These are phyloP conservation scores for Tinea trinotella DNA, from an alignment of 2,888 invertebrate species.

Conservation along the genomic window DNA sequence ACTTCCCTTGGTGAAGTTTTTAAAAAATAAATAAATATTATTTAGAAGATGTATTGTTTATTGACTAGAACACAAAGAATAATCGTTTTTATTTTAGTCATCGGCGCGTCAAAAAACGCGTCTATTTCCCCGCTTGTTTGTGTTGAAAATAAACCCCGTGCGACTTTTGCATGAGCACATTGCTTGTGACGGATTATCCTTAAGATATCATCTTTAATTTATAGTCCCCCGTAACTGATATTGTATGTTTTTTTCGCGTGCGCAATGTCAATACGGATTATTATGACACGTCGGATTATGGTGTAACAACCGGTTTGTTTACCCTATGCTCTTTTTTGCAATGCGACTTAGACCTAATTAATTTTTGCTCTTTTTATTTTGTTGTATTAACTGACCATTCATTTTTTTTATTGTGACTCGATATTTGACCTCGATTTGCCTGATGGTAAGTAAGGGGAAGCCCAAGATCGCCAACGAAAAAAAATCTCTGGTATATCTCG, in stretches of 20 bases:
- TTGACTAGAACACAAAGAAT: not conserved
- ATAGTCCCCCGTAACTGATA: slow-evolving; percentile 17
- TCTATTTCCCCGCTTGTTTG: slow-evolving; percentile 35
- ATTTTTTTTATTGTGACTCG: no score
- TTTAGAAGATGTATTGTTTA: no score
- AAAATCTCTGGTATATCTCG: no score
- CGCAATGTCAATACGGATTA: slow-evolving; percentile 13
- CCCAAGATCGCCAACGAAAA: no score
- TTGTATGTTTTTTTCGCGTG: slow-evolving; percentile 15
- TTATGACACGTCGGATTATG: not conserved
- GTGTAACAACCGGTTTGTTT: slow-evolving; percentile 2
- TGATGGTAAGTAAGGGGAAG: no score
- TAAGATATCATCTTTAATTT: slow-evolving; percentile 28
- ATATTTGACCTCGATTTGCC: no score
- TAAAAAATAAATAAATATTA: no score
- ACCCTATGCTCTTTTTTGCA: slow-evolving; percentile 10
- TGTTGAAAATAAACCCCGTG: slow-evolving; percentile 50
- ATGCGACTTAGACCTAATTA: not conserved
- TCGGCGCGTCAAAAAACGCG: slow-evolving; percentile 6
- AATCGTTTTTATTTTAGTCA: not conserved
- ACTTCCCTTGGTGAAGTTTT: no score
- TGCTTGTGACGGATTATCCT: slow-evolving; percentile 67
- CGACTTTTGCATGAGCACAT: slow-evolving; percentile 47
- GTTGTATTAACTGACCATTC: not conserved
- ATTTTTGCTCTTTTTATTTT: not conserved